Percentiles rank a stretch among this genome's conserved stretches.
Conservation (phyloP, 2,797 vertebrate genomes). For the Chiroxiphia lanceolata region DNA sequence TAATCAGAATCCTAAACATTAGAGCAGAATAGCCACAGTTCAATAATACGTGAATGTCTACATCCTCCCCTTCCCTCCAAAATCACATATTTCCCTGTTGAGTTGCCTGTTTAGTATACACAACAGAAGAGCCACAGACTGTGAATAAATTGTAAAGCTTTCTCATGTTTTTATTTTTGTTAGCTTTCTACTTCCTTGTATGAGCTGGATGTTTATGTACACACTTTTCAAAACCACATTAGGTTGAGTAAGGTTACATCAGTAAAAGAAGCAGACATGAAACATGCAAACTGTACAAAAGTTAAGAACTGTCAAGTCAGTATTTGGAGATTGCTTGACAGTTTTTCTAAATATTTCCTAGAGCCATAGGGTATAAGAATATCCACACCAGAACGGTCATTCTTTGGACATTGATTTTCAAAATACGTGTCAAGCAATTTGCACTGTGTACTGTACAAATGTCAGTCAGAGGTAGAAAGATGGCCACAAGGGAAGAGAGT, state of each 20-base stretch:
- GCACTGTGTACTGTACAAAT: not conserved
- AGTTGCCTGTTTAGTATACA: not conserved
- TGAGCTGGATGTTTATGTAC: not conserved
- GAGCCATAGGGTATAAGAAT: not conserved
- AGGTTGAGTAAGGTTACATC: not conserved
- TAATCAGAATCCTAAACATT: not conserved
- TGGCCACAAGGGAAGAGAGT: not conserved
- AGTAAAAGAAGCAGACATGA: not conserved
- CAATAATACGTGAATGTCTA: not conserved
- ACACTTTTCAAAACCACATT: not conserved
- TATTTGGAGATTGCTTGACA: not conserved
- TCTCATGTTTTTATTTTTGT: not conserved
- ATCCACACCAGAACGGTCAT: not conserved
- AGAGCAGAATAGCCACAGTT: not conserved
- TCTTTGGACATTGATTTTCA: slow-evolving; percentile 15
- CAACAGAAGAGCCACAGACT: not conserved
- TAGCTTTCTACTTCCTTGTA: not conserved
- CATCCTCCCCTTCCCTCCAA: not conserved
- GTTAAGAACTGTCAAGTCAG: not conserved
- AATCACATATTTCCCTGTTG: not conserved
- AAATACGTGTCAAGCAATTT: not conserved
- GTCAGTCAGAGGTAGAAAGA: not conserved
- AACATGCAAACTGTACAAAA: not conserved
- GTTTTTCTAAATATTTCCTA: not conserved
- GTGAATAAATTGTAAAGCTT: not conserved